Percentiles rank a stretch among this genome's conserved stretches.
phyloP scores from a whole-genome alignment of 1,140 invertebrate species.

The Neodiprion virginianus region DNA sequence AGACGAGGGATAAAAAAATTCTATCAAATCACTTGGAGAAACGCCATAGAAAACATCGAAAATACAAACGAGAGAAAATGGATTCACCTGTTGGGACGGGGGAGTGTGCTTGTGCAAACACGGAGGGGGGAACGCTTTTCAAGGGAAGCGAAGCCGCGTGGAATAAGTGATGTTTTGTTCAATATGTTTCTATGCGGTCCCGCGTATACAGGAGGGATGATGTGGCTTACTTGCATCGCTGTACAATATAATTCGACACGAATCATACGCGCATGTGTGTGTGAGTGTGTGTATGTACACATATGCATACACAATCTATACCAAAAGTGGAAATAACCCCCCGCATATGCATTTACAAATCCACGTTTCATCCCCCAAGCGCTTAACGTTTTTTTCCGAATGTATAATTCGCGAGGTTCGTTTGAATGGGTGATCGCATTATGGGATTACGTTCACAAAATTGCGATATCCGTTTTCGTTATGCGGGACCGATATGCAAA shows the following conservation, averaged over 20 bases:
- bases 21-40: background rate
- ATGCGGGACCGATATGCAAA: background rate
- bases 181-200: background rate
- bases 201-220: background rate
- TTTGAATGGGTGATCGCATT: background rate
- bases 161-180: constrained; percentile 31
- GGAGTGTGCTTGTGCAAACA: constrained; percentile 10
- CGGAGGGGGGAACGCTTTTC: constrained; percentile 7
- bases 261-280: background rate
- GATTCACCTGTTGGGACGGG: constrained; percentile 12
- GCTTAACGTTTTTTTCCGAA: too few relatives aligned
- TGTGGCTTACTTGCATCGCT: background rate
- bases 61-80: constrained; percentile 8
- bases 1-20: background rate
- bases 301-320: background rate
- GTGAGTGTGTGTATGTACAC: too few relatives aligned
- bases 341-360: too few relatives aligned
- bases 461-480: background rate
- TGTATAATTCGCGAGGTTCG: too few relatives aligned
- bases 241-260: background rate
- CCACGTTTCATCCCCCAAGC: too few relatives aligned
- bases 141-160: constrained; percentile 34
- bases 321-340: background rate
- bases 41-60: background rate
- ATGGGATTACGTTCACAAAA: background rate